These are phyloP conservation scores for Strongylocentrotus purpuratus DNA, from an alignment of 35 echinoderm and acorn worm genomes.

Conservation along the genomic window DNA sequence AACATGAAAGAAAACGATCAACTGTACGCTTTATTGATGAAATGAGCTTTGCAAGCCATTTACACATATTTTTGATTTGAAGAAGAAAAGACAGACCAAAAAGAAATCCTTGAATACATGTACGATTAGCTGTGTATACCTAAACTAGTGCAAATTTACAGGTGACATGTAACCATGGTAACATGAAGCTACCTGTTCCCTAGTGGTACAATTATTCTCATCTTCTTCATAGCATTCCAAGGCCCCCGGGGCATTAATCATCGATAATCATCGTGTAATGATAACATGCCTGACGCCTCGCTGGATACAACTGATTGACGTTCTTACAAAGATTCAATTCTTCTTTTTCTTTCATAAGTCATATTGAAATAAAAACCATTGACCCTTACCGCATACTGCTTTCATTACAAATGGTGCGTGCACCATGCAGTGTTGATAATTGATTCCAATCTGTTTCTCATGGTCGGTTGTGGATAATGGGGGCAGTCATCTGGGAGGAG, in stretches of 20 bases:
- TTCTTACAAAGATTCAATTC: not conserved
- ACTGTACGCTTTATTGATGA: too few relatives aligned
- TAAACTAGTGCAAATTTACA: not conserved
- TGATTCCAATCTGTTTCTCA: not conserved
- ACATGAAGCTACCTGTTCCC: not conserved
- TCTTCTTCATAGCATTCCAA: not conserved
- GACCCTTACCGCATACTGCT: not conserved
- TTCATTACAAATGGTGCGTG: not conserved
- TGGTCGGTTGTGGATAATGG: not conserved
- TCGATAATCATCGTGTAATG: not conserved
- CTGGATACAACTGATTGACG: not conserved
- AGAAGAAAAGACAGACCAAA: too few relatives aligned
- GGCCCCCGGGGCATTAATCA: not conserved
- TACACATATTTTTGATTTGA: too few relatives aligned
- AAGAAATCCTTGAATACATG: too few relatives aligned
- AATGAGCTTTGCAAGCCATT: too few relatives aligned
- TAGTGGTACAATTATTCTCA: not conserved
- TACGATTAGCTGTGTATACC: too few relatives aligned
- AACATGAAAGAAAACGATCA: too few relatives aligned
- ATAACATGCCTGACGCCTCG: not conserved
- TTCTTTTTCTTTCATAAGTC: not conserved
- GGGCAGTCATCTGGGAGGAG: not conserved
- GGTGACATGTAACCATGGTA: not conserved
- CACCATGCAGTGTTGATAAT: not conserved
- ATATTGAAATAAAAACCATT: not conserved